Percentiles rank a stretch among this genome's conserved stretches.
phyloP scores from a whole-genome alignment of 2,113 vertebrate species.

The Urocitellus parryii region DNA sequence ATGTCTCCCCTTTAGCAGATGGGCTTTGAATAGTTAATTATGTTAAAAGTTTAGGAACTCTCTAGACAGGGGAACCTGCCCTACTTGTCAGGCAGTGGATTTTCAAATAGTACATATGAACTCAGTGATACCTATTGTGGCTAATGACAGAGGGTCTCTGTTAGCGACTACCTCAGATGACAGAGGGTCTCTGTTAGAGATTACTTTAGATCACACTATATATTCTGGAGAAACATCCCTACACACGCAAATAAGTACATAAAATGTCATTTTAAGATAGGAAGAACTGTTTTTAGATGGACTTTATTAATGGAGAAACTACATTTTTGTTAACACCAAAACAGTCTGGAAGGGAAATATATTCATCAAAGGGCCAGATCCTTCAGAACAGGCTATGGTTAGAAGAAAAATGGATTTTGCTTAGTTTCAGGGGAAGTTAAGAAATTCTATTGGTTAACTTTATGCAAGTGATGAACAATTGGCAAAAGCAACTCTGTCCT shows the following conservation, averaged over 20 bases:
- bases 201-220: background rate
- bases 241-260: background rate
- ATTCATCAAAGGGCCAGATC: background rate
- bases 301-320: background rate
- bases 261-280: background rate
- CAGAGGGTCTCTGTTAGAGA: background rate
- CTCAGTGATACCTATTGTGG: slow-evolving; percentile 1
- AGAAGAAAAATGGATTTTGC: slow-evolving; percentile 6
- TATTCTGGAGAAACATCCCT: background rate
- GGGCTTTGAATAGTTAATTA: background rate
- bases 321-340: slow-evolving; percentile 24
- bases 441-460: background rate
- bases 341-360: background rate
- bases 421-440: background rate
- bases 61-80: background rate
- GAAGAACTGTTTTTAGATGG: background rate
- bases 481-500: background rate
- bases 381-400: background rate
- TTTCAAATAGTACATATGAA: background rate
- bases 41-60: background rate
- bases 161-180: background rate
- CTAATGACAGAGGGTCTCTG: background rate
- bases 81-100: background rate
- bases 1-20: background rate
- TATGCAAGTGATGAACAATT: slow-evolving; percentile 32